Conservation (phyloP, 2,797 vertebrate genomes). For the Hapalemur alaotrensis region DNA sequence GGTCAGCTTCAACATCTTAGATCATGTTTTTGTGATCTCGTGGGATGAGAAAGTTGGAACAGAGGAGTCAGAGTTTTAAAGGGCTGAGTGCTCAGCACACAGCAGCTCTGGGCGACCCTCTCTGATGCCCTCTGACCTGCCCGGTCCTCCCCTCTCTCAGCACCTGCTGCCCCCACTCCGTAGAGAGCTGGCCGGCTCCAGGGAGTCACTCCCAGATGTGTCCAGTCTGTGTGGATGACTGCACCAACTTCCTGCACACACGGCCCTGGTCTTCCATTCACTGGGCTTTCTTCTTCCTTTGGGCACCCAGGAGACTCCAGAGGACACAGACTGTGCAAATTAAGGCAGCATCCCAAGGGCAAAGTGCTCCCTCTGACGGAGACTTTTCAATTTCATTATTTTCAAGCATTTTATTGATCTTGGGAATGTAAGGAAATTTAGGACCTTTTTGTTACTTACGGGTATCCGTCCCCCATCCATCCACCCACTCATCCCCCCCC, state of each 20-base stretch:
- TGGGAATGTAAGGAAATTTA: not conserved
- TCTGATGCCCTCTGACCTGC: not conserved
- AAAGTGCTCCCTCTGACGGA: not conserved
- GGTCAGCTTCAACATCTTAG: not conserved
- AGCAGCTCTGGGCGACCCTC: not conserved
- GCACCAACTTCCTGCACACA: not conserved
- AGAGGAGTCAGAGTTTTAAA: not conserved
- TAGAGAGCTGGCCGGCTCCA: fast-evolving
- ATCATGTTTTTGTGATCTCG: not conserved
- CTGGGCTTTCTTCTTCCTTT: not conserved
- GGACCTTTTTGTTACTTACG: not conserved
- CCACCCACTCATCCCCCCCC: not conserved
- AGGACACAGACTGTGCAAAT: not conserved
- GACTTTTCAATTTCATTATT: not conserved
- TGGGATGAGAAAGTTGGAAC: not conserved
- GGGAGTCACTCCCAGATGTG: not conserved
- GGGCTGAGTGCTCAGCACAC: not conserved
- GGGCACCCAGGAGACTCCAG: not conserved
- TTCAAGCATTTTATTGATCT: not conserved
- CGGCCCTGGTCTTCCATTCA: not conserved
- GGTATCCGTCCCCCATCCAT: not conserved
- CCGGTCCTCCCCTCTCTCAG: fast-evolving
- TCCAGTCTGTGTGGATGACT: not conserved
- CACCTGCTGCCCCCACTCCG: too few species aligned
- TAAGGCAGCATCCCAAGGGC: not conserved